Evolutionary conservation across 1,140 invertebrate species (phyloP).

Genomic region (Scaptomyza montana): DNA sequence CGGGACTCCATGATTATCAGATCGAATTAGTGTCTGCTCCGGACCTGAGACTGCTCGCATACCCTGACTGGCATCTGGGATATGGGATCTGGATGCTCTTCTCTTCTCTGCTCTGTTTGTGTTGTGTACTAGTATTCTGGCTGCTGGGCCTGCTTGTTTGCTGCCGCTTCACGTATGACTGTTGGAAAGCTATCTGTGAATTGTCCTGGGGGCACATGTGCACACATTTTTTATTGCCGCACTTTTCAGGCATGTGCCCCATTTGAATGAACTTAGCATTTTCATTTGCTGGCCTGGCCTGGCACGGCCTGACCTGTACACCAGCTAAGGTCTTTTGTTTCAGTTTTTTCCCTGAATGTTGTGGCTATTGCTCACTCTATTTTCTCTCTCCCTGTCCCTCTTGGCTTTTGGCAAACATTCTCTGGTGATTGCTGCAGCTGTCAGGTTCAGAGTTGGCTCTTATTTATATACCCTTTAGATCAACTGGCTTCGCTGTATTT

Average conservation of each 20-base stretch:
- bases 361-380: not conserved
- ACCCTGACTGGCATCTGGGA: constrained; percentile 8
- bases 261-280: constrained; percentile 76
- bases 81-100: constrained; percentile 3
- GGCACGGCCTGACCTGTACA: too few species aligned
- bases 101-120: constrained; percentile 1
- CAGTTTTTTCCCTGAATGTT: too few species aligned
- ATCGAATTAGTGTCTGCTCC: constrained; percentile 83
- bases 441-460: constrained; percentile 61
- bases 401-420: constrained; percentile 1
- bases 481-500: too few species aligned
- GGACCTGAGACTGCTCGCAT: constrained; percentile 34
- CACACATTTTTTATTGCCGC: constrained; percentile 69
- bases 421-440: constrained; percentile 37
- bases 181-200: constrained; percentile 42
- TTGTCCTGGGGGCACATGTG: constrained; percentile 68
- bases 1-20: constrained; percentile 82
- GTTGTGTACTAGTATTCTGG: not conserved
- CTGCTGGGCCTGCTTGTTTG: too few species aligned
- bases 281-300: constrained; percentile 32
- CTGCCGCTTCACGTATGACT: not conserved
- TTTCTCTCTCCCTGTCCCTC: constrained; percentile 2
- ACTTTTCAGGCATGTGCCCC: constrained; percentile 45
- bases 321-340: too few species aligned
- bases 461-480: constrained; percentile 10